Conservation (phyloP, 1,140 invertebrate species). For the Papilio polytes region DNA sequence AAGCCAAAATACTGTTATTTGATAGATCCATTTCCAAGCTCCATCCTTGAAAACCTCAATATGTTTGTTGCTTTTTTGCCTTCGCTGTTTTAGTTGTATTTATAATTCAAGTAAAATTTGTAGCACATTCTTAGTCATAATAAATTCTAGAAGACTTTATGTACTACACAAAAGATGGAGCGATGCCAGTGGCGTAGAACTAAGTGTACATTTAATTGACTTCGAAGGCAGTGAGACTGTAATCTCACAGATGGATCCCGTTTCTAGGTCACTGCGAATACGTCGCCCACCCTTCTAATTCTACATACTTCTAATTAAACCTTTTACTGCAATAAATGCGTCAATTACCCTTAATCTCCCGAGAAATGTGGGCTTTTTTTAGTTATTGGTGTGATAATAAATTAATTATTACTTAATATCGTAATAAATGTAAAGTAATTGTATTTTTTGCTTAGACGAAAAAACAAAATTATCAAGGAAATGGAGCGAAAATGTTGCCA, state of each 20-base stretch:
- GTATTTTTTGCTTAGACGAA: too few species aligned
- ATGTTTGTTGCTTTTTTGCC: not conserved
- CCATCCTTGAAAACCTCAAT: not conserved
- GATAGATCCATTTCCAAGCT: too few species aligned
- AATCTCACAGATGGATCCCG: conserved; percentile 15
- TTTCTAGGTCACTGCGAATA: conserved; percentile 28
- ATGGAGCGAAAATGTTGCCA: not conserved
- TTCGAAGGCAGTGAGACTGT: not conserved
- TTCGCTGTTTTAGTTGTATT: not conserved
- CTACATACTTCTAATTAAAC: not conserved
- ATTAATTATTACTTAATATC: not conserved
- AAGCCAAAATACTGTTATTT: too few species aligned
- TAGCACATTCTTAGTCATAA: not conserved
- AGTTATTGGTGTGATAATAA: not conserved
- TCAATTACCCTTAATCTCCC: not conserved
- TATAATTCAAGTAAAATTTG: not conserved
- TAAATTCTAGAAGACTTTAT: not conserved
- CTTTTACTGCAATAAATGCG: conserved; percentile 3
- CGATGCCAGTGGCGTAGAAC: conserved; percentile 6
- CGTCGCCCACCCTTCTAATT: not conserved
- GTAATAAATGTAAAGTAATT: too few species aligned
- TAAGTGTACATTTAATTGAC: conserved; percentile 27
- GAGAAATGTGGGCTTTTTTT: not conserved
- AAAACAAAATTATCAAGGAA: not conserved
- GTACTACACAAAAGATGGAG: not conserved